Base-by-base conservation (phyloP, 2,113 vertebrate genomes). In the Miniopterus natalensis region DNA sequence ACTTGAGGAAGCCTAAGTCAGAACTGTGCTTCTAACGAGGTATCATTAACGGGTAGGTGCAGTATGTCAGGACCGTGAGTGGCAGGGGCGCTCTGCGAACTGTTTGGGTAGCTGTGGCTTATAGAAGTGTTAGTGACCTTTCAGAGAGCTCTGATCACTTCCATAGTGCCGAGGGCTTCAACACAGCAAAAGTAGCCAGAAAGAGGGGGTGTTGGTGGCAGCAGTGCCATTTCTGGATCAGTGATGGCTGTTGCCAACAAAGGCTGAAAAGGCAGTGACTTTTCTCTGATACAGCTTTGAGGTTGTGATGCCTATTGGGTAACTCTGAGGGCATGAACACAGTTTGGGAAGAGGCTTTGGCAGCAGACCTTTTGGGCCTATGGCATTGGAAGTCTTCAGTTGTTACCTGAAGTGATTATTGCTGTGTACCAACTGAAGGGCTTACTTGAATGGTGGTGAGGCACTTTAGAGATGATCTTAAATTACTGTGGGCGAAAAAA, bases 271-370 rank as follows among this genome's bases (percentile, higher is more conserved):
- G 53, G 25, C 36, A 57, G 10, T 83, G 49, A 55, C 36, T 80
- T n/a, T 71, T 85, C 59, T 81, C 45, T 36, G 78, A 86, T 74
- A 63, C 42, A 90, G 9, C 71, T 73, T 73, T 20, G 55, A 73
- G 29, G 55, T 78, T 66, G 53, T 61, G 21, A 61, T 7, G 8
- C 71, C 71, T 90, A 29, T 88, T 92, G 53, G 88, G 47, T 75
- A 65, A 65, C 63, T 66, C 75, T 12, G 51, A 40, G 73, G 42
- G 18, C 18, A 23, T 29, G 45, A 70, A 31, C 59, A 63, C 29
- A 63, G 66, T 66, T 78, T 57, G 53, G 51, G 36, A 88, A 91
- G 42, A 55, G 80, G 61, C 68, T 80, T 95, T 78, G 65, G 15
- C 47, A 36, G 75, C 45, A 92, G 31, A 31, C 18, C 13, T 36